phyloP scores from a whole-genome alignment of 2,797 vertebrate genomes.

The Pogoniulus pusillus region DNA sequence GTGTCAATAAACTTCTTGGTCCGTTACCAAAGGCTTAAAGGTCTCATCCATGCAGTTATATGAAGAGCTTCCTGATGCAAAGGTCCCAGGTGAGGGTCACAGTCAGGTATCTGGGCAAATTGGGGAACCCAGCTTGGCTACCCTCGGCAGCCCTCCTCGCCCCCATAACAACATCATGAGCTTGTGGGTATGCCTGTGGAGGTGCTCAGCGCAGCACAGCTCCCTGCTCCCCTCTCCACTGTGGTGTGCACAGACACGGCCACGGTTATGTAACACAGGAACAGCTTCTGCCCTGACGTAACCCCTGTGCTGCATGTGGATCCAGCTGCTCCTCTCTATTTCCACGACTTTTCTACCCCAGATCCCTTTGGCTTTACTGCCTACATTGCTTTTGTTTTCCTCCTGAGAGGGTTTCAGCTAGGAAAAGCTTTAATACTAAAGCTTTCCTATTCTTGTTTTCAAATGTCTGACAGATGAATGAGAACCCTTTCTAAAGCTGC shows the following conservation, averaged over 20 bases:
- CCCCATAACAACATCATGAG: neutral
- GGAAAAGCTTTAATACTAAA: neutral
- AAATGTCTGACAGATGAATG: neutral
- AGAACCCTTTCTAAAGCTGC: neutral
- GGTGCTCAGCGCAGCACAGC: neutral
- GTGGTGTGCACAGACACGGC: neutral
- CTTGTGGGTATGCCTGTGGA: neutral
- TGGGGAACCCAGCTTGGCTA: neutral
- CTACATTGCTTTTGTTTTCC: neutral
- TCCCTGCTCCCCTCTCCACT: neutral
- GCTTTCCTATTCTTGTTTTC: neutral
- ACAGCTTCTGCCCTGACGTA: conserved; percentile 37
- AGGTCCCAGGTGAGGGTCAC: neutral
- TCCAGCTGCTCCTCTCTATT: conserved; percentile 36
- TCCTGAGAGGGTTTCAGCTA: neutral
- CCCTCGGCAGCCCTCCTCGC: neutral
- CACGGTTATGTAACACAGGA: neutral
- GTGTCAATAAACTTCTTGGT: neutral
- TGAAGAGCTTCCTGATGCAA: neutral
- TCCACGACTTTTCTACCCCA: neutral
- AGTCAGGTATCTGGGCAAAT: neutral
- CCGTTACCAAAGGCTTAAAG: neutral
- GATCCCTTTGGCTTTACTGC: conserved; percentile 6
- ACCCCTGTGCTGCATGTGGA: neutral
- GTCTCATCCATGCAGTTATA: neutral